Base-by-base conservation (phyloP, 64 coral and sea anemone species). In the Catalaphyllia jardinei region DNA sequence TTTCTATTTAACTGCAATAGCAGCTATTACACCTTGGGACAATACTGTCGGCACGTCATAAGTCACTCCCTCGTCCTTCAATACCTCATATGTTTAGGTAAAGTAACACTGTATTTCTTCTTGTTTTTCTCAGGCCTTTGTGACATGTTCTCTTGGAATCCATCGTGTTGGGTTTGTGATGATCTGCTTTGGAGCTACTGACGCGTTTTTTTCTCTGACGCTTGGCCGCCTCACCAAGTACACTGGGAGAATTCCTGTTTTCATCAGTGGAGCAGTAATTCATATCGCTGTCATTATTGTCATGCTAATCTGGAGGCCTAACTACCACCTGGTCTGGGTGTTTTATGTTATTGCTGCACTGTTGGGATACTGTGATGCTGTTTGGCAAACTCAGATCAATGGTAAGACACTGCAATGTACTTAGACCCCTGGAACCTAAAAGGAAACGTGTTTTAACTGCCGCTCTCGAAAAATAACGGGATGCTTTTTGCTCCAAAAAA, bases 381-480 rank as follows among this genome's bases (percentile, higher is more conserved):
- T 99, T 25, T 99, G 97, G 97, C 97, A 99, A 60, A 99, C 97
- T 5, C 97, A 99, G 75, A 99, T 93, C 38, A 99, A 99, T 73
- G 97, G 97, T 99, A 87, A 95, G 89, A 54, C 19, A 33, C 14
- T 14, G 0, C 16, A 6, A 10, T 27, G 65, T 69, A 25, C 0
- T 69, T 20, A 25, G 22, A 25, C 15, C 20, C 14, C 54, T 14
- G 54, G 0, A 57, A 57, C 4, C 42, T 8, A 7, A 7, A 46
- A 4, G 7, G 42, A 46, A 46, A 46, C 42, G 42, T 46, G 42
- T 46, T 46, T 46, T 46, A 46, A 46, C 42, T 46, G 42, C 42
- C 4, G 42, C 7, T 46, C 42, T 46, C 42, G 42, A 46, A 46
- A 46, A 46, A 46, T 46, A 46, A 46, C 3, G 42, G 3, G 42